These are phyloP conservation scores for Leptonema lineaticorne DNA, from an alignment of 1,140 invertebrate species.

Conservation along the genomic window DNA sequence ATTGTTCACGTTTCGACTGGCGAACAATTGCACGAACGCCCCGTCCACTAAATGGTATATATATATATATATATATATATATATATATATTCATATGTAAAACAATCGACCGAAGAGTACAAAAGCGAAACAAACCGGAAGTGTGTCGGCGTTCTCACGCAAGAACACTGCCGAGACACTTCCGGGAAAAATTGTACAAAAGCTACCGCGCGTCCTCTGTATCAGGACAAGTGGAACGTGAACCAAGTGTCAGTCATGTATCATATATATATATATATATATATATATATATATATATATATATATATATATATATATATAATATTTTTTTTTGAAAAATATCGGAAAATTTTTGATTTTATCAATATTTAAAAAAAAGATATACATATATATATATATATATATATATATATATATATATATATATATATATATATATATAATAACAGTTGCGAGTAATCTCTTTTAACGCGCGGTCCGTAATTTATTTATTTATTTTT, in stretches of 20 bases:
- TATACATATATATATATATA: background rate
- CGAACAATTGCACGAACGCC: no score
- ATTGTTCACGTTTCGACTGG: background rate
- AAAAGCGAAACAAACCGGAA: background rate
- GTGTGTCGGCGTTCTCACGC: background rate
- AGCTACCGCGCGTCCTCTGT: constrained; percentile 13
- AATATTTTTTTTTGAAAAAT: no score
- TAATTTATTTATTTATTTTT: no score
- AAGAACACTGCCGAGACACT: background rate
- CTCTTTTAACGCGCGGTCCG: no score
- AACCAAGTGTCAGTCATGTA: constrained; percentile 14
- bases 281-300: no score
- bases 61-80: no score
- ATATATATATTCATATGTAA: no score
- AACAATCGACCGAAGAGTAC: background rate
- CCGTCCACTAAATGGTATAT: no score
- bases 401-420: background rate
- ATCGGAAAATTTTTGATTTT: background rate
- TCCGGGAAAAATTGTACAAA: constrained; percentile 9
- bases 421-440: no score
- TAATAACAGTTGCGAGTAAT: no score
- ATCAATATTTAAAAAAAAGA: background rate
- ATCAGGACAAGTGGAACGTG: constrained; percentile 19
- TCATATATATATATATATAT: no score
- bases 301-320: no score